phyloP scores from a whole-genome alignment of 2,113 vertebrate species.

The Mola mola region DNA sequence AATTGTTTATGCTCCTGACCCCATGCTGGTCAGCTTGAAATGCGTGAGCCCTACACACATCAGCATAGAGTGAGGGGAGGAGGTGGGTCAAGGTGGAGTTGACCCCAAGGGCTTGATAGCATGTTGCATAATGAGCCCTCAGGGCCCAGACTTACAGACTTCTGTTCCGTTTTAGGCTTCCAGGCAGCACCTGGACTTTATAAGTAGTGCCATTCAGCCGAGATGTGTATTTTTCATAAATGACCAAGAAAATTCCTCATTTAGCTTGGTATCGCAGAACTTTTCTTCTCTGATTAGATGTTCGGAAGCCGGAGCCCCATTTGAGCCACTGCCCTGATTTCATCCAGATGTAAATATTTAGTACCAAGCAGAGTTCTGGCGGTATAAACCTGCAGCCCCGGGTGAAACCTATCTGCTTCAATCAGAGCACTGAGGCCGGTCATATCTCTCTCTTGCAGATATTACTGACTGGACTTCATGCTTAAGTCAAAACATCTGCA shows the following conservation, averaged over 20 bases:
- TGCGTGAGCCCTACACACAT: constrained; percentile 29
- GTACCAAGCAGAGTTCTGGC: constrained; percentile 19
- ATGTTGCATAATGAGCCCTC: constrained; percentile 43
- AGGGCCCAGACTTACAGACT: neutral
- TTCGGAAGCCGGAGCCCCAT: constrained; percentile 33
- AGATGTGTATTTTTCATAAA: neutral
- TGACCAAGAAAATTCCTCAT: constrained; percentile 2
- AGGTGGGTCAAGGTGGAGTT: constrained; percentile 57
- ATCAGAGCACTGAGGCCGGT: constrained; percentile 44
- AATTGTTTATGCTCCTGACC: constrained; percentile 65
- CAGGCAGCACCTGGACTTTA: no score
- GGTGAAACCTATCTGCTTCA: constrained; percentile 42
- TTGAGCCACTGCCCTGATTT: constrained; percentile 37
- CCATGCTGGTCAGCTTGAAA: constrained; percentile 27
- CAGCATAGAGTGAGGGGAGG: constrained; percentile 4
- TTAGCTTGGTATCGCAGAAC: constrained; percentile 30
- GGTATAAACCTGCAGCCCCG: constrained; percentile 50
- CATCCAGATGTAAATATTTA: constrained; percentile 71
- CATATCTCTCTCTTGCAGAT: constrained; percentile 13
- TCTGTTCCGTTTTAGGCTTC: no score
- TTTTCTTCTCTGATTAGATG: constrained; percentile 44
- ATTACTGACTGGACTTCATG: constrained; percentile 38
- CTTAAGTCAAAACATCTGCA: constrained; percentile 42
- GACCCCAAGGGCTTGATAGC: constrained; percentile 47
- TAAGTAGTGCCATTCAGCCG: no score